These are phyloP conservation scores for Aphaenogaster ashmeadi DNA, from an alignment of 1,140 invertebrate genomes.

Conservation along the genomic window DNA sequence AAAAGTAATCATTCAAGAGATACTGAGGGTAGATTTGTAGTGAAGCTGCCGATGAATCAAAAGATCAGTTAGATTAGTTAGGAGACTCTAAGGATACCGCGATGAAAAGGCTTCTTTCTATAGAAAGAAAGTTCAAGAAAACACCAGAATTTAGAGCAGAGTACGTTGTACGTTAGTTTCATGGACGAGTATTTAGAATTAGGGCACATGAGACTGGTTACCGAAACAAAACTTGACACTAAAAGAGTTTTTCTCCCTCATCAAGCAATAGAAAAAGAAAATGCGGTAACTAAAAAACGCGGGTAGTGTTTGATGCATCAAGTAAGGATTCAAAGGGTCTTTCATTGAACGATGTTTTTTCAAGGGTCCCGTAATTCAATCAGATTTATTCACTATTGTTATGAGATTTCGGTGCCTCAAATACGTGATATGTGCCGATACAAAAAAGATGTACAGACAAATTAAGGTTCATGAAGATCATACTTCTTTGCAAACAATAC, in stretches of 20 bases:
- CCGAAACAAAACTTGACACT: too few relatives aligned
- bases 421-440: neutral
- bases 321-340: neutral
- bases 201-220: neutral
- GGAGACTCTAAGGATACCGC: neutral
- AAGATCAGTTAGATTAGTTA: neutral
- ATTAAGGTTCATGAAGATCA: neutral
- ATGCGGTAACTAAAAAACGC: neutral
- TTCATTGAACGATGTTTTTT: neutral
- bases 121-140: neutral
- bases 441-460: neutral
- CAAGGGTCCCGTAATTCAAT: neutral
- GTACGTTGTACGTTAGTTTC: slow-evolving; percentile 15
- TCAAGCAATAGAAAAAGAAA: neutral
- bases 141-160: neutral
- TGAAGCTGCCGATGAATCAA: neutral
- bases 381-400: neutral
- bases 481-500: neutral
- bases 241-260: neutral
- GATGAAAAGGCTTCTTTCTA: neutral
- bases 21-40: neutral
- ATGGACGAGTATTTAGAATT: neutral
- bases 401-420: neutral
- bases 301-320: neutral
- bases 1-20: too few relatives aligned